Evolutionary conservation across 2,888 invertebrate species (phyloP).

Genomic region (Chrysolina americana): DNA sequence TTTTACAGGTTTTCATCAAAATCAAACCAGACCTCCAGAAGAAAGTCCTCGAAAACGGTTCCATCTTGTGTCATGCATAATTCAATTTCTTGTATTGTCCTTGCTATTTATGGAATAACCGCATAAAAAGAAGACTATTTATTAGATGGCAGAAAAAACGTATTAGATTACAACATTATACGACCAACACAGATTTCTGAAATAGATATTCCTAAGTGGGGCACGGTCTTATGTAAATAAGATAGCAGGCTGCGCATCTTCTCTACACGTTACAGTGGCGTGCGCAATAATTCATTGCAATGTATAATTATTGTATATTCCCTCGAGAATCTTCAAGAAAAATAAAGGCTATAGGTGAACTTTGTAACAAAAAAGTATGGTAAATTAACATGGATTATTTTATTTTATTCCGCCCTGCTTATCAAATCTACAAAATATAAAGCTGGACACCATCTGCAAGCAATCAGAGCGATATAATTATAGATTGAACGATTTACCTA

Average conservation of each 20-base stretch:
- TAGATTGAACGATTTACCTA: too few species aligned
- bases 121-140: neutral
- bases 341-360: too few species aligned
- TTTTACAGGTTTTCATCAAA: too few species aligned
- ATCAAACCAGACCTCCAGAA: too few species aligned
- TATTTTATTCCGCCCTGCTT: too few species aligned
- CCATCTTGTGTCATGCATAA: neutral
- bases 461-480: too few species aligned
- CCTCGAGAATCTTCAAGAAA: too few species aligned
- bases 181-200: constrained; percentile 34
- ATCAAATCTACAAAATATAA: too few species aligned
- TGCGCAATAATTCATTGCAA: neutral
- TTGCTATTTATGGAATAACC: constrained; percentile 4
- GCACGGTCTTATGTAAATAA: constrained; percentile 58
- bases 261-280: constrained; percentile 20
- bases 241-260: constrained; percentile 35
- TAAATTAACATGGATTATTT: too few species aligned
- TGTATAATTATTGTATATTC: neutral
- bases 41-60: too few species aligned
- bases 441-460: too few species aligned
- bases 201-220: constrained; percentile 52
- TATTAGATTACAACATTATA: constrained; percentile 9
- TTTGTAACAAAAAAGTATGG: too few species aligned
- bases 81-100: constrained; percentile 5
- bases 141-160: neutral